phyloP scores from a whole-genome alignment of 1,140 invertebrate genomes.

The Trichoplusia ni region DNA sequence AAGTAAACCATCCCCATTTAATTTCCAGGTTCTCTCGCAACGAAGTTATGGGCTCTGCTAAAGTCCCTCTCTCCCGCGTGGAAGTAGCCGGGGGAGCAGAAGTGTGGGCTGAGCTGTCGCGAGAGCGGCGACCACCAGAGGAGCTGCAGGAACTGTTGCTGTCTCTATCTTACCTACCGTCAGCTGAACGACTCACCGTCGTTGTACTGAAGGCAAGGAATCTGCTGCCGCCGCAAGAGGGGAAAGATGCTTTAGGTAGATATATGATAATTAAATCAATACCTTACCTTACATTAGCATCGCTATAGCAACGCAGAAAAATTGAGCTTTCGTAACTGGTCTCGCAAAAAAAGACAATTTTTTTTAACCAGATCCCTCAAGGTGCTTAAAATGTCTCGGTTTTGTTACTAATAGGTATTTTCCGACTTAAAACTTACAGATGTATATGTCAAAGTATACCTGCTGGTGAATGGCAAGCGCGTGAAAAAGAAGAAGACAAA shows the following conservation, averaged over 20 bases:
- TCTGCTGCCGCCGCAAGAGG: constrained; percentile 85
- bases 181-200: constrained; percentile 92
- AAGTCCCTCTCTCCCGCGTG: constrained; percentile 86
- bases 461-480: constrained; percentile 91
- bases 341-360: too few species aligned
- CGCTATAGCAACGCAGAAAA: too few species aligned
- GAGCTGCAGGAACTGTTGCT: constrained; percentile 91
- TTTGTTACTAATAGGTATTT: background rate
- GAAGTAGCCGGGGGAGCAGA: constrained; percentile 88
- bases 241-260: constrained; percentile 84
- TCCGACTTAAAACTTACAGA: constrained; percentile 79
- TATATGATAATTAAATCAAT: too few species aligned
- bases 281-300: too few species aligned
- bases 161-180: constrained; percentile 92
- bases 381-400: too few species aligned
- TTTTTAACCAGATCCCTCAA: too few species aligned
- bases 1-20: background rate
- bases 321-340: too few species aligned
- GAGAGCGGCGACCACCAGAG: constrained; percentile 89
- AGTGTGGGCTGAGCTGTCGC: constrained; percentile 89
- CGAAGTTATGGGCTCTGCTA: constrained; percentile 89
- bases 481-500: constrained; percentile 97
- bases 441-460: constrained; percentile 95
- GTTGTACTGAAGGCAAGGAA: constrained; percentile 93
- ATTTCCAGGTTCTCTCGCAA: constrained; percentile 86